Evolutionary conservation across 2,888 invertebrate genomes (phyloP).

Genomic region (Eristalinus aeneus): DNA sequence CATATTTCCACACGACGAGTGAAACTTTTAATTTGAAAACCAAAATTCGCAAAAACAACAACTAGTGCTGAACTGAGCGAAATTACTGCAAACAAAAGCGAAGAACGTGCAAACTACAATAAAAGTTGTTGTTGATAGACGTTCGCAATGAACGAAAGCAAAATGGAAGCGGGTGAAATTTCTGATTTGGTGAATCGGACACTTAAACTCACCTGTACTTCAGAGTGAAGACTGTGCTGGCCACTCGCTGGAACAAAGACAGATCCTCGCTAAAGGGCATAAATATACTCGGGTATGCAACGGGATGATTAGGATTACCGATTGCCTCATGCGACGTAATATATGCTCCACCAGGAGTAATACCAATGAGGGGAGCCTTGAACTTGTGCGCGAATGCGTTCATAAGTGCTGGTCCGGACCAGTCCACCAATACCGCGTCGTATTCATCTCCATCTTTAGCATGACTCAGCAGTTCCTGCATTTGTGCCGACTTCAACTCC

Average conservation of each 20-base stretch:
- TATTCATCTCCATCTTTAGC: slow-evolving; percentile 79
- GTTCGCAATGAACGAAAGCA: background rate
- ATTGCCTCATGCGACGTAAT: slow-evolving; percentile 82
- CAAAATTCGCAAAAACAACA: background rate
- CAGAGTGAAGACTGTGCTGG: slow-evolving; percentile 72
- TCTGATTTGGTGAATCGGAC: background rate
- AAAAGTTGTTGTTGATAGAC: background rate
- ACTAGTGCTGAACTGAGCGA: background rate
- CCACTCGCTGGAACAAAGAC: slow-evolving; percentile 78
- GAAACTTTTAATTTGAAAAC: slow-evolving; percentile 9
- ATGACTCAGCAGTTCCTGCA: slow-evolving; percentile 72
- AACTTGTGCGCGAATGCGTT: slow-evolving; percentile 83
- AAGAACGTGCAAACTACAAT: background rate
- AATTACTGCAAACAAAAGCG: background rate
- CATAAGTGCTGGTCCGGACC: slow-evolving; percentile 81
- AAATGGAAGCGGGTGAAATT: slow-evolving; percentile 33
- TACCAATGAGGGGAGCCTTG: slow-evolving; percentile 82
- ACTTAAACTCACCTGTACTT: slow-evolving; percentile 72
- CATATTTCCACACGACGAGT: background rate
- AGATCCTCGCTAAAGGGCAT: slow-evolving; percentile 80
- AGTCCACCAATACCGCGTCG: slow-evolving; percentile 83
- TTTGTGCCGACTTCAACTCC: slow-evolving; percentile 73
- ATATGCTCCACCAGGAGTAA: slow-evolving; percentile 82
- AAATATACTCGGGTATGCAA: slow-evolving; percentile 82
- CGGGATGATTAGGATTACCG: slow-evolving; percentile 82